Conservation (phyloP, 1,140 invertebrate species). For the Prorops nasuta region DNA sequence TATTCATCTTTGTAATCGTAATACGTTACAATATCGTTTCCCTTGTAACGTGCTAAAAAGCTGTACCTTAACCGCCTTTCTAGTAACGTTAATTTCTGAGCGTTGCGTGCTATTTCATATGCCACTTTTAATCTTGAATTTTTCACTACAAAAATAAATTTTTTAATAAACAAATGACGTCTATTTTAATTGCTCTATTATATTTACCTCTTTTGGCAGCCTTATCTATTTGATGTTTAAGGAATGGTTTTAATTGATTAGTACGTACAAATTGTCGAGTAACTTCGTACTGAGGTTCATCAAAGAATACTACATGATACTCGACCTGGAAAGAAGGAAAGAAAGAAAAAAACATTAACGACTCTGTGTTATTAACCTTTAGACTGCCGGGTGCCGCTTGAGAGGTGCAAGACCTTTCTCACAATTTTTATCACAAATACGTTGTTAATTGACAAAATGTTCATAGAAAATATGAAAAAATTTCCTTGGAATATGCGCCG, state of each 20-base stretch:
- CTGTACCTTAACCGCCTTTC: slow-evolving; percentile 52
- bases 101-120: slow-evolving; percentile 44
- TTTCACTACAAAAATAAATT: neutral
- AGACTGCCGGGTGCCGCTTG: no score
- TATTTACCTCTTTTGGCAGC: slow-evolving; percentile 25
- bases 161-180: neutral
- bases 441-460: neutral
- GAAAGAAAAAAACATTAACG: neutral
- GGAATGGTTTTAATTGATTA: slow-evolving; percentile 48
- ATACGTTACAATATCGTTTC: no score
- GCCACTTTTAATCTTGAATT: slow-evolving; percentile 36
- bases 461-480: neutral
- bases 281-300: slow-evolving; percentile 52
- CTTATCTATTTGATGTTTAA: slow-evolving; percentile 31
- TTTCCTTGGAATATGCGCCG: no score
- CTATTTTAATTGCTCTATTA: neutral
- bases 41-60: slow-evolving; percentile 50
- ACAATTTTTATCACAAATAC: no score
- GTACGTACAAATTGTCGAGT: slow-evolving; percentile 60
- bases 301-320: slow-evolving; percentile 67
- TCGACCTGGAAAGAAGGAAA: slow-evolving; percentile 53
- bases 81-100: slow-evolving; percentile 38
- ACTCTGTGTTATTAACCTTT: no score
- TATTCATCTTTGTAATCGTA: no score
- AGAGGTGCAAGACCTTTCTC: no score